Percentiles rank a stretch among this genome's conserved stretches.
Evolutionary conservation across 2,113 vertebrate genomes (phyloP).

Genomic region (Riparia riparia): DNA sequence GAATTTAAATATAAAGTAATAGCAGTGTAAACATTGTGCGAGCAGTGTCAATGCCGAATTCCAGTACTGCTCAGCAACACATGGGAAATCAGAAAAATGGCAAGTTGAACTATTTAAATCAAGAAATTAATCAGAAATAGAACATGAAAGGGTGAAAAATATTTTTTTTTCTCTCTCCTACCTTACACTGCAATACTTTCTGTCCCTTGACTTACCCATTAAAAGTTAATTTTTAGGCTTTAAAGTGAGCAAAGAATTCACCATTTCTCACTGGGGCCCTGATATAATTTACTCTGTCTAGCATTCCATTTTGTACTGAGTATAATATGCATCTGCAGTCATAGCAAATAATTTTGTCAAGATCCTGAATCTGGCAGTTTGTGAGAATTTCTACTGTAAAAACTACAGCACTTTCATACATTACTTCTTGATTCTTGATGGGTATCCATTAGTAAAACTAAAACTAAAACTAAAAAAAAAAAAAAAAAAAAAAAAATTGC

Average conservation of each 20-base stretch:
- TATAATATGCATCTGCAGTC: neutral
- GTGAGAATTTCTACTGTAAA: neutral
- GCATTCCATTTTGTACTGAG: neutral
- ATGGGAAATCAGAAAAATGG: neutral
- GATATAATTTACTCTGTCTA: neutral
- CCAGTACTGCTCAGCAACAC: neutral
- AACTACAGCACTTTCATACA: neutral
- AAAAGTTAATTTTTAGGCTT: neutral
- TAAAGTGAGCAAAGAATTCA: neutral
- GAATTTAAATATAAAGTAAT: neutral
- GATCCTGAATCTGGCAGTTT: neutral
- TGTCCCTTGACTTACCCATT: neutral
- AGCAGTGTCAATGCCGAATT: neutral
- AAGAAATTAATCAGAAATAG: constrained; percentile 27
- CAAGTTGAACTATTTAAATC: neutral
- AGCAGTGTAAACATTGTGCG: constrained; percentile 4
- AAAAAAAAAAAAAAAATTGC: neutral
- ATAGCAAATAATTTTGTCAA: neutral
- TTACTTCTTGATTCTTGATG: neutral
- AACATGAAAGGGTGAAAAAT: neutral
- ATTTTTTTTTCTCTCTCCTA: neutral
- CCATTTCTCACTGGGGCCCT: neutral
- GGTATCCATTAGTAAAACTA: neutral
- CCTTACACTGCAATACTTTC: neutral
- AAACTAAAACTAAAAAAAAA: too few species aligned